Percentiles rank a stretch among this genome's conserved stretches.
phyloP scores from a whole-genome alignment of 2,797 vertebrate species.

The Pipistrellus nathusii region DNA sequence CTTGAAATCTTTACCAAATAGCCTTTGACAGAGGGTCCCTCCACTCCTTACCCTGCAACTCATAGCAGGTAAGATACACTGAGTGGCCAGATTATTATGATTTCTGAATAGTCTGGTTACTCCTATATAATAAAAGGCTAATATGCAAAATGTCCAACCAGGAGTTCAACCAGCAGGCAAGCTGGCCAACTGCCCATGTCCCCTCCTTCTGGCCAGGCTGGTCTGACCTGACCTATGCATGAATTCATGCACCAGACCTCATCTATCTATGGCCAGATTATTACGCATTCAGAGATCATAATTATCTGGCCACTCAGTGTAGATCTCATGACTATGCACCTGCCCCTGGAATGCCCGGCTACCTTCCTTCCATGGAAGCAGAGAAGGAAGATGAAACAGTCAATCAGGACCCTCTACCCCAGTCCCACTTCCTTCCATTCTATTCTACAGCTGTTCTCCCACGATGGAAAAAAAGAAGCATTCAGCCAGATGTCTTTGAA shows the following conservation, averaged over 20 bases:
- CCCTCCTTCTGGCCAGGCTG: no score
- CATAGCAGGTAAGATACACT: background rate
- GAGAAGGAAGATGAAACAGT: background rate
- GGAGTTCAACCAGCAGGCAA: no score
- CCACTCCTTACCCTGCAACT: background rate
- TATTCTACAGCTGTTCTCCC: background rate
- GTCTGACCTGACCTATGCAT: no score
- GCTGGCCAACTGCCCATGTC: no score
- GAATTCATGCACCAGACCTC: no score
- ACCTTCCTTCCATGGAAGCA: background rate
- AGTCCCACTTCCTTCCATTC: background rate
- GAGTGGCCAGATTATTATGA: no score
- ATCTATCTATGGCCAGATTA: no score
- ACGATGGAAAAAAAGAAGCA: background rate
- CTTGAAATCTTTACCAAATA: background rate
- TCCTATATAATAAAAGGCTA: no score
- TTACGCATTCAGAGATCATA: no score
- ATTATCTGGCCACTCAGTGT: no score
- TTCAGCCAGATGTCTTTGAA: background rate
- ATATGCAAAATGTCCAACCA: no score
- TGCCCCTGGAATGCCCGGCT: rapidly evolving
- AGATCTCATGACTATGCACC: background rate
- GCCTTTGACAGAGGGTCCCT: background rate
- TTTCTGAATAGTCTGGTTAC: no score
- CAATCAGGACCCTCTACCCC: background rate